Conservation (phyloP, 2,888 invertebrate genomes). For the Pimpla rufipes region DNA sequence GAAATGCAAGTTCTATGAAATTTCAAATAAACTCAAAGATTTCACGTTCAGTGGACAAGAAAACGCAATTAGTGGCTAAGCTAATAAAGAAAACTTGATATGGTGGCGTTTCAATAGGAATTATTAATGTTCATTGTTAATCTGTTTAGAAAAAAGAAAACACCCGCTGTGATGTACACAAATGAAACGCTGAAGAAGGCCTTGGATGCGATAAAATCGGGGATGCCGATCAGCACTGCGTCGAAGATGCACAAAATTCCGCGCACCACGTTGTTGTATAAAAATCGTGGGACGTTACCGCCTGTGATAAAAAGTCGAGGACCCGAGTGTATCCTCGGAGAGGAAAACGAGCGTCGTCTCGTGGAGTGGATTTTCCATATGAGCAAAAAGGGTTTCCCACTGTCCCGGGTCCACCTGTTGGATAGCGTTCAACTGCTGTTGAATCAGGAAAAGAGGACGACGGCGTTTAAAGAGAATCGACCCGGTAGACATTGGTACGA, state of each 20-base stretch:
- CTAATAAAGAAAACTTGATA: no score
- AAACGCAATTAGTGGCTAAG: no score
- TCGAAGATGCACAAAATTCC: conserved; percentile 25
- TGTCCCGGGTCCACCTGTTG: conserved; percentile 72
- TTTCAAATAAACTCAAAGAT: no score
- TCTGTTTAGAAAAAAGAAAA: conserved; percentile 3
- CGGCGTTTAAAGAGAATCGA: conserved; percentile 72
- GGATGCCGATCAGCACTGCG: conserved; percentile 24
- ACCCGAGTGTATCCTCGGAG: conserved; percentile 47
- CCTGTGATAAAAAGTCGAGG: conserved; percentile 28
- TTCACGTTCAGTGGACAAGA: no score
- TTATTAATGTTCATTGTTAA: neutral
- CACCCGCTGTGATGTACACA: neutral
- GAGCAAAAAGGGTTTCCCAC: conserved; percentile 71
- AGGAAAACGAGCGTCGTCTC: conserved; percentile 53
- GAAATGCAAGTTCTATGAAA: no score
- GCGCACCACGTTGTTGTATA: conserved; percentile 39
- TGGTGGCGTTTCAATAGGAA: conserved; percentile 7
- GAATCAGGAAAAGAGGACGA: conserved; percentile 56
- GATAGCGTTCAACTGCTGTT: conserved; percentile 69
- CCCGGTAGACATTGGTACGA: conserved; percentile 77
- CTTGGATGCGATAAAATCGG: conserved; percentile 9
- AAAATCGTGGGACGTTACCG: conserved; percentile 30
- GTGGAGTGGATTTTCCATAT: conserved; percentile 72
- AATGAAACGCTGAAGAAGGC: neutral